A percentile compares a stretch with the other conserved stretches of the same genome.
phyloP scores from a whole-genome alignment of 2,113 vertebrate genomes.

The Peromyscus californicus region DNA sequence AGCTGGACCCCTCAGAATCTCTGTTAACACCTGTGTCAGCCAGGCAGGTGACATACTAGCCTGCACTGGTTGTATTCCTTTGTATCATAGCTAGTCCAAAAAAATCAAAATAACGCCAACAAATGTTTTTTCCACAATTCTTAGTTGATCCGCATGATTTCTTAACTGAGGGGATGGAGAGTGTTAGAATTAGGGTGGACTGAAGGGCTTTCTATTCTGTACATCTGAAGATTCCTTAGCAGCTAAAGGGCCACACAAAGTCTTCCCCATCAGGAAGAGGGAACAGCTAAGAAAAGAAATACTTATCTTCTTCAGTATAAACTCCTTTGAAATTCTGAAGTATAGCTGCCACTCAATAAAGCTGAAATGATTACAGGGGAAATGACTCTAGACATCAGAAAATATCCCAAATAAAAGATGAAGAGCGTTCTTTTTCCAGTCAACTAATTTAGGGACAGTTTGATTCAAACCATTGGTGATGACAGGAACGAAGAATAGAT shows the following conservation, averaged over 20 bases:
- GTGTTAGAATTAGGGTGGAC: background rate
- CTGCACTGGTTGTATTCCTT: background rate
- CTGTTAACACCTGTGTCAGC: background rate
- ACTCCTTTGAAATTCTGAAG: constrained; percentile 26
- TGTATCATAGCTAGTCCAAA: background rate
- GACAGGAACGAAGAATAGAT: constrained; percentile 55
- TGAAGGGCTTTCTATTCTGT: background rate
- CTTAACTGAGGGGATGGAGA: background rate
- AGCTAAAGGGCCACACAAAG: background rate
- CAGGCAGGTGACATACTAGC: background rate
- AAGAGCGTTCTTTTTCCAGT: constrained; percentile 60
- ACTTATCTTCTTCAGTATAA: background rate
- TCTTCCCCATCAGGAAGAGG: constrained; percentile 55
- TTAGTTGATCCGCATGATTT: background rate
- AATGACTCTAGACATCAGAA: constrained; percentile 40
- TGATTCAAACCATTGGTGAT: constrained; percentile 68
- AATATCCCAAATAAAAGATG: constrained; percentile 66
- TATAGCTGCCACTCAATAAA: constrained; percentile 49
- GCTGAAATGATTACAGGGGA: constrained; percentile 12
- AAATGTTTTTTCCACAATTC: constrained; percentile 5
- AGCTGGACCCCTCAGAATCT: background rate
- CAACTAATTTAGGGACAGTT: constrained; percentile 70
- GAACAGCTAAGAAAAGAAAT: background rate
- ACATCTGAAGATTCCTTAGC: constrained; percentile 10
- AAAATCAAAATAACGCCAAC: background rate